Conservation (phyloP, 2,888 invertebrate genomes). For the Drosophila crucigera region DNA sequence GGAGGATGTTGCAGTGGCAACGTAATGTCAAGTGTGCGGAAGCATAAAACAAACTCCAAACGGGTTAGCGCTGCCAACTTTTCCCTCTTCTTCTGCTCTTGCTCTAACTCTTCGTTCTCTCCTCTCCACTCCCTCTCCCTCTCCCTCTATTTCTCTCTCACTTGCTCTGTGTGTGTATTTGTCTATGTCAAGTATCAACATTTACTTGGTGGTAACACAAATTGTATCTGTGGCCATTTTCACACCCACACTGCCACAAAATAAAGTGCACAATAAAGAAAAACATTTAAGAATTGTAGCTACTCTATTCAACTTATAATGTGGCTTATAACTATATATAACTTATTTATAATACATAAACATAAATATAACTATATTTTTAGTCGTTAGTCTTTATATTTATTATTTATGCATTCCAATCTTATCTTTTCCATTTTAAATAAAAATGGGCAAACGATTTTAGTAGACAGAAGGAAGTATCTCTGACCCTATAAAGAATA, state of each 20-base stretch:
- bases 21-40: constrained; percentile 78
- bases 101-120: not conserved
- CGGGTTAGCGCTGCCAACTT: constrained; percentile 64
- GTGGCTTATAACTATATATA: not conserved
- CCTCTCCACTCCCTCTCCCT: fast-evolving
- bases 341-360: too few species aligned
- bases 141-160: not conserved
- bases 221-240: constrained; percentile 78
- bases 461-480: not conserved
- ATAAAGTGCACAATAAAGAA: constrained; percentile 1
- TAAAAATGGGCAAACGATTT: fast-evolving
- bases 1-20: constrained; percentile 56
- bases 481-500: not conserved
- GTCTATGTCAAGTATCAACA: constrained; percentile 79
- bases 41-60: constrained; percentile 81
- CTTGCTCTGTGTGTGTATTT: constrained; percentile 52
- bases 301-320: not conserved
- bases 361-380: too few species aligned
- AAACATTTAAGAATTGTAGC: not conserved
- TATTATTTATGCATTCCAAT: too few species aligned
- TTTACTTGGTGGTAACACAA: constrained; percentile 79
- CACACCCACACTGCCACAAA: constrained; percentile 35
- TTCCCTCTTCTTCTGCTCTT: constrained; percentile 24
- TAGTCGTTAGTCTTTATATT: too few species aligned
- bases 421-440: too few species aligned